A percentile compares a stretch with the other conserved stretches of the same genome.
phyloP scores from a whole-genome alignment of 2,797 vertebrate species.

The Ambastaia sidthimunki region DNA sequence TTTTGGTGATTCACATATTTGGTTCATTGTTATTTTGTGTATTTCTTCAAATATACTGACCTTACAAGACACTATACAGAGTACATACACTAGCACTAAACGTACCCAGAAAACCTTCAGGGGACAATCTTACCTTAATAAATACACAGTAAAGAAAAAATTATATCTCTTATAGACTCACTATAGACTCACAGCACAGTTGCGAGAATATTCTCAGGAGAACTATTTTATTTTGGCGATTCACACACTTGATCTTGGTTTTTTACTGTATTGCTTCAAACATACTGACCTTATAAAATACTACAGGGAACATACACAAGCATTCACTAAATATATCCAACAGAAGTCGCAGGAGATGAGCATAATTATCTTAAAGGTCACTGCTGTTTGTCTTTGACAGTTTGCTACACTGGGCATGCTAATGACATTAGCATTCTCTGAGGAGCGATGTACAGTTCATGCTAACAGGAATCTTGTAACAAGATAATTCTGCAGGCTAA shows the following conservation, averaged over 20 bases:
- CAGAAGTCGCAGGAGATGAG: slow-evolving; percentile 32
- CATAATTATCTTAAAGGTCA: slow-evolving; percentile 54
- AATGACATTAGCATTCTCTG: slow-evolving; percentile 47
- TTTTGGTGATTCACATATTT: not conserved
- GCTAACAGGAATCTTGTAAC: slow-evolving; percentile 30
- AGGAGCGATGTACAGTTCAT: slow-evolving; percentile 15
- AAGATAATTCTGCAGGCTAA: slow-evolving; percentile 26
- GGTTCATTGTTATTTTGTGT: slow-evolving; percentile 6
- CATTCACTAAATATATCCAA: slow-evolving; percentile 33
- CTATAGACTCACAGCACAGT: not conserved
- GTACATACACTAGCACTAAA: slow-evolving; percentile 35
- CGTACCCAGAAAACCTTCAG: slow-evolving; percentile 34
- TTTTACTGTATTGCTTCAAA: slow-evolving; percentile 18
- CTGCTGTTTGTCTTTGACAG: slow-evolving; percentile 40
- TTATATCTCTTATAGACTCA: not conserved
- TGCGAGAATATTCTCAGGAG: slow-evolving; percentile 20
- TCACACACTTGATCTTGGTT: slow-evolving; percentile 5
- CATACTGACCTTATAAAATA: slow-evolving; percentile 43
- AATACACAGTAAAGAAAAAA: slow-evolving; percentile 34
- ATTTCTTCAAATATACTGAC: slow-evolving; percentile 14
- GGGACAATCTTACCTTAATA: slow-evolving; percentile 29
- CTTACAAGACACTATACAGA: slow-evolving; percentile 29
- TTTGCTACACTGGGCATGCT: slow-evolving; percentile 46
- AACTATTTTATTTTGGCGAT: not conserved
- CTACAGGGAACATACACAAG: slow-evolving; percentile 45